Conservation (phyloP, 2,797 vertebrate genomes). For the Scolopax bukidnonensis region DNA sequence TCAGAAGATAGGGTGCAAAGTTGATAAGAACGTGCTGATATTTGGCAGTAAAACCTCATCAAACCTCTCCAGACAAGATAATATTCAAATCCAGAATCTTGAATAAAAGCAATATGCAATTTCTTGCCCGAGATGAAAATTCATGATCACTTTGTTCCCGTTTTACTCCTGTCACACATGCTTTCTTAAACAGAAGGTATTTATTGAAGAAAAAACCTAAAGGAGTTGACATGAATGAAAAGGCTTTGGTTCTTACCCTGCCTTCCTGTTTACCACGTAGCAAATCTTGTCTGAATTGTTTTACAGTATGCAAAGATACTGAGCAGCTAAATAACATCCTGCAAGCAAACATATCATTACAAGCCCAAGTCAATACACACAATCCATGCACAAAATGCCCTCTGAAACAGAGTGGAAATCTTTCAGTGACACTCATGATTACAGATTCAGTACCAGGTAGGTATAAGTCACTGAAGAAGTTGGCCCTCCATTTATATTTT, state of each 20-base stretch:
- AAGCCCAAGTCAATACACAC: background rate
- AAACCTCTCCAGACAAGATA: constrained; percentile 26
- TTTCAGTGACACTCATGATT: background rate
- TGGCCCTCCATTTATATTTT: background rate
- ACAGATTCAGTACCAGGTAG: background rate
- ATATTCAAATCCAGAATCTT: constrained; percentile 1
- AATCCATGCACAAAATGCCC: background rate
- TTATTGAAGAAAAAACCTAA: background rate
- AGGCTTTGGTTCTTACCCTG: background rate
- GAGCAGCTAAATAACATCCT: constrained; percentile 4
- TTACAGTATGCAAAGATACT: background rate
- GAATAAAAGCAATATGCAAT: constrained; percentile 8
- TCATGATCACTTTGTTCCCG: background rate
- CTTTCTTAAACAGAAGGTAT: constrained; percentile 25
- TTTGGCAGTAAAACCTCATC: constrained; percentile 21
- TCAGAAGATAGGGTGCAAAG: background rate
- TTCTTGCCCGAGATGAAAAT: constrained; percentile 30
- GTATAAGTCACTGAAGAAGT: background rate
- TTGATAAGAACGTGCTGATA: background rate
- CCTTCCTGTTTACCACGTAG: constrained; percentile 1
- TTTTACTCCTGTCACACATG: background rate
- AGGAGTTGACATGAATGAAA: background rate
- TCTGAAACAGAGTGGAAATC: background rate
- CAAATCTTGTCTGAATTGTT: constrained; percentile 26
- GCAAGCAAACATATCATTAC: constrained; percentile 9